phyloP scores from a whole-genome alignment of 2,113 vertebrate species.

The Morphnarchus princeps region DNA sequence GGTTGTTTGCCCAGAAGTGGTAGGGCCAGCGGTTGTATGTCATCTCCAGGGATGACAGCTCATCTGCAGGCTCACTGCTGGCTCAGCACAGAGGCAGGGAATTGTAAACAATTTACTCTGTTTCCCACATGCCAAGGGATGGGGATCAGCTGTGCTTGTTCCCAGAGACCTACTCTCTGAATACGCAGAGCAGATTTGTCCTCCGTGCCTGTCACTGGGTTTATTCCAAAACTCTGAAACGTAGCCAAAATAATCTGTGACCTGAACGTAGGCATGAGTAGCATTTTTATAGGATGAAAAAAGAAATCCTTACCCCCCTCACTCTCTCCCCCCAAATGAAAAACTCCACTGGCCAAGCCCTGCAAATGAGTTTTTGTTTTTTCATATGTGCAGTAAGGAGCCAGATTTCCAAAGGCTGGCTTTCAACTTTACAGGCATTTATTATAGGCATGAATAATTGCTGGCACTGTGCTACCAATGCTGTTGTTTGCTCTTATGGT shows the following conservation, averaged over 20 bases:
- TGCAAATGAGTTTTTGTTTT: neutral
- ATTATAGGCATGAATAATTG: slow-evolving; percentile 62
- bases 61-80: neutral
- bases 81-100: neutral
- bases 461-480: slow-evolving; percentile 24
- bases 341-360: neutral
- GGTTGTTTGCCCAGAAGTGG: neutral
- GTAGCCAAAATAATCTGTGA: neutral
- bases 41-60: neutral
- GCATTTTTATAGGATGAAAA: neutral
- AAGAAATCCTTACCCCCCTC: neutral
- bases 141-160: neutral
- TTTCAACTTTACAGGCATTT: slow-evolving; percentile 9
- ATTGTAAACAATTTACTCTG: neutral
- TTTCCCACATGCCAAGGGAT: neutral
- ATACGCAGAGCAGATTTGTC: neutral
- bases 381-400: neutral
- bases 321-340: neutral
- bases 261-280: neutral
- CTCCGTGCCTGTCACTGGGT: neutral
- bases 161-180: neutral
- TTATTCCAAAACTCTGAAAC: neutral
- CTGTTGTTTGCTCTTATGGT: slow-evolving; percentile 56
- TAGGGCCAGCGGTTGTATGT: neutral
- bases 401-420: slow-evolving; percentile 28